phyloP scores from a whole-genome alignment of 1,140 invertebrate genomes.

The Carposina sasakii region DNA sequence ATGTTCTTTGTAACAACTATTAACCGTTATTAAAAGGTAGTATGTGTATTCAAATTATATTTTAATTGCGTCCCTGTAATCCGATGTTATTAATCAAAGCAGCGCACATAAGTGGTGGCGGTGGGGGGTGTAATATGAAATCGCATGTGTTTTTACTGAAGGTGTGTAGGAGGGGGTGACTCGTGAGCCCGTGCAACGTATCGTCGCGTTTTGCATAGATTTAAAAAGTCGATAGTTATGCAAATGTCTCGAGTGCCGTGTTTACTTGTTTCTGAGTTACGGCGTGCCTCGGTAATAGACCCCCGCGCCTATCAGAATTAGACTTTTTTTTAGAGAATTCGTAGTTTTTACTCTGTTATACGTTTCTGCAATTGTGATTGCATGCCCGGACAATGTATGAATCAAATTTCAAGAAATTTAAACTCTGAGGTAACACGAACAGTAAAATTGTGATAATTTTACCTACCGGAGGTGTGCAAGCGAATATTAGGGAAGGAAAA shows the following conservation, averaged over 20 bases:
- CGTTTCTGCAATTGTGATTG: constrained; percentile 24
- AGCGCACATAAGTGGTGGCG: constrained; percentile 22
- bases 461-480: no score
- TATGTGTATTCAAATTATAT: constrained; percentile 29
- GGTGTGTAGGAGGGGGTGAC: constrained; percentile 24
- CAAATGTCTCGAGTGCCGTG: constrained; percentile 56
- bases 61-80: constrained; percentile 27
- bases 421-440: constrained; percentile 12
- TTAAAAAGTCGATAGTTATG: constrained; percentile 69
- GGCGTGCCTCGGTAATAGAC: constrained; percentile 46
- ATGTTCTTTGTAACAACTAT: constrained; percentile 20
- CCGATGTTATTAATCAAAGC: constrained; percentile 39
- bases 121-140: constrained; percentile 41
- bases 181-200: constrained; percentile 50
- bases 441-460: no score
- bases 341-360: constrained; percentile 15
- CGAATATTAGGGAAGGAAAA: no score
- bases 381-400: constrained; percentile 23
- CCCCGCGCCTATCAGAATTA: constrained; percentile 46
- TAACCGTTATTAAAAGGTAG: constrained; percentile 25
- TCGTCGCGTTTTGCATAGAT: constrained; percentile 69
- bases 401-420: constrained; percentile 21
- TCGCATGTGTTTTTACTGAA: constrained; percentile 49
- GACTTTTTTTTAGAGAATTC: constrained; percentile 30
- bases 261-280: constrained; percentile 65